Base-by-base conservation (phyloP, 2,888 invertebrate species). In the Omphaloscelis lunosa region DNA sequence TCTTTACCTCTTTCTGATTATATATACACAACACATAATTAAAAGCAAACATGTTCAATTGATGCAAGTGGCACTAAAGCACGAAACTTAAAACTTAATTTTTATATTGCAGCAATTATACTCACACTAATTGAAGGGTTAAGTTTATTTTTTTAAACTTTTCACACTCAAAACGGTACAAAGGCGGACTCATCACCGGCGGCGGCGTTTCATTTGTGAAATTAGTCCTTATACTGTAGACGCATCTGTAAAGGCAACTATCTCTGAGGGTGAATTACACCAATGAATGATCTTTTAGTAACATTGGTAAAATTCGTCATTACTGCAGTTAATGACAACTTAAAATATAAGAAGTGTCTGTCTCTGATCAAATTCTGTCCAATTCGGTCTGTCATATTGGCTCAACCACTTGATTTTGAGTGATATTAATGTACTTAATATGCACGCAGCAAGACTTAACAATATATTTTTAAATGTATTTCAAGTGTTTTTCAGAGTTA, bases 101-200 rank as follows among this genome's bases (percentile, higher is more conserved):
- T 66, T 41, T 68, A 45, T 53, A 34, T 45, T 61, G 39, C 39
- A 62, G 29, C 66, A 41, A 73, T 82, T 82, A 80, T n/a, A 45
- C 27, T 15, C n/a, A 8, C 4, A 17, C 27, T 71, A 68, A 82
- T 73, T 77, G 63, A 77, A 76, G 82, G 86, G 70, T 83, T 76
- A 27, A 58, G n/a, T n/a, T n/a, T n/a, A n/a, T n/a, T n/a, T n/a
- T n/a, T n/a, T n/a, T n/a, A n/a, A n/a, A n/a, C n/a, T n/a, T n/a
- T n/a, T n/a, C n/a, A n/a, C n/a, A n/a, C n/a, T n/a, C n/a, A n/a
- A n/a, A n/a, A n/a, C n/a, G n/a, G n/a, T n/a, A n/a, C n/a, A n/a
- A n/a, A n/a, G n/a, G n/a, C n/a, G n/a, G n/a, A n/a, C n/a, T n/a
- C n/a, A n/a, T n/a, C n/a, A n/a, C n/a, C n/a, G n/a, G n/a, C n/a